Conservation (phyloP, 2,888 invertebrate species). For the Patella caerulea region DNA sequence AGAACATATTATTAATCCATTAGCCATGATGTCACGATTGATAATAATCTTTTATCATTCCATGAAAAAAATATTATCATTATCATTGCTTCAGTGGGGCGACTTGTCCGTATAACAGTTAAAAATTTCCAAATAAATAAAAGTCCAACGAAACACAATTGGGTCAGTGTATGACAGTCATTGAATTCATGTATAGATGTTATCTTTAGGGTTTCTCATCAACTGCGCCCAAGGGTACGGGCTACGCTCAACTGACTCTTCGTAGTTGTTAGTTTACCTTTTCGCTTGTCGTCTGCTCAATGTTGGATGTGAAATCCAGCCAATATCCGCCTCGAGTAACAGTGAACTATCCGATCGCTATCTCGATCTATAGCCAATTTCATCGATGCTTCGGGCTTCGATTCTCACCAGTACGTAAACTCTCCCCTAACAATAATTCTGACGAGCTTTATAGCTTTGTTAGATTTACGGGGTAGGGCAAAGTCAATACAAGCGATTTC, state of each 20-base stretch:
- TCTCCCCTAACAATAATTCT: no score
- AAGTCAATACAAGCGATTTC: neutral
- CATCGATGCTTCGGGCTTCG: constrained; percentile 2
- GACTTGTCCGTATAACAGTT: no score
- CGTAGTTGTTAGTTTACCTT: neutral
- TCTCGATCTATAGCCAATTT: constrained; percentile 3
- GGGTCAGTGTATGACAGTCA: constrained; percentile 9
- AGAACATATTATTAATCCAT: no score
- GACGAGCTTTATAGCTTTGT: no score
- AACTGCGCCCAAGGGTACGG: constrained; percentile 1
- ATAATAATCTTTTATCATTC: no score
- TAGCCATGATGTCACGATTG: no score
- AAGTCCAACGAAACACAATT: neutral
- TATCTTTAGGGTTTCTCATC: constrained; percentile 10
- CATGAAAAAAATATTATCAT: no score
- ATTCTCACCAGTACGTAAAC: constrained; percentile 5
- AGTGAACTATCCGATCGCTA: neutral
- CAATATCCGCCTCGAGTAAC: constrained; percentile 8
- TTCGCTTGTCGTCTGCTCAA: neutral
- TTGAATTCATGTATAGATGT: neutral
- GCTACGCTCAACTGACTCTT: constrained; percentile 6
- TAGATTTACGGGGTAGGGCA: no score
- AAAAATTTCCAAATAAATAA: no score
- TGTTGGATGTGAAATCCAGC: constrained; percentile 6
- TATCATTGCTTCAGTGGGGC: no score